phyloP scores from a whole-genome alignment of 2,113 vertebrate species.

The Tyto alba region DNA sequence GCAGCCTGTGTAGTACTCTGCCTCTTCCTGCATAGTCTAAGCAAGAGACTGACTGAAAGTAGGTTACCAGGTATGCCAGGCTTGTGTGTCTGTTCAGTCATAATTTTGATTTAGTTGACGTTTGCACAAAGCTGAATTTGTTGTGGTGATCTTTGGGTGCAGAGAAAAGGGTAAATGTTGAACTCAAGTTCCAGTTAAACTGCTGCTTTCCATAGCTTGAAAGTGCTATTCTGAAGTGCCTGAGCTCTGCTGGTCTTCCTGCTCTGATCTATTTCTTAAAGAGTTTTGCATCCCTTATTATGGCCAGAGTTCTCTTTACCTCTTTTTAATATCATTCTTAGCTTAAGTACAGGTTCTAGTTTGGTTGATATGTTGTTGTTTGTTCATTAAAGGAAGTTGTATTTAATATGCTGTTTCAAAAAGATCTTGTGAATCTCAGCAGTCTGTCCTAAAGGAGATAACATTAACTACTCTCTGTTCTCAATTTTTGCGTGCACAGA shows the following conservation, averaged over 20 bases:
- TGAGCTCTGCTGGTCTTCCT: background rate
- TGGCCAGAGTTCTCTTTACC: background rate
- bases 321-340: background rate
- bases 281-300: background rate
- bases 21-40: background rate
- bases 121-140: background rate
- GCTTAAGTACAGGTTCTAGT: background rate
- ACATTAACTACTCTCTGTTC: background rate
- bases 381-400: background rate
- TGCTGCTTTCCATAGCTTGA: background rate
- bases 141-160: background rate
- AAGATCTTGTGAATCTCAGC: background rate
- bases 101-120: background rate
- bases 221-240: background rate
- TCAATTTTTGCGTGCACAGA: constrained; percentile 64
- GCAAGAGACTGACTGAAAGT: background rate
- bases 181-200: background rate
- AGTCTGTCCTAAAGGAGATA: background rate
- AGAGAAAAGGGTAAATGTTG: background rate
- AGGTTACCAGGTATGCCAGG: background rate
- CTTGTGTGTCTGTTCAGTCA: background rate
- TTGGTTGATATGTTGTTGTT: background rate
- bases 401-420: background rate
- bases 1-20: background rate
- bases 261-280: background rate